Evolutionary conservation across 2,113 vertebrate species (phyloP).

Genomic region (Syrrhaptes paradoxus): DNA sequence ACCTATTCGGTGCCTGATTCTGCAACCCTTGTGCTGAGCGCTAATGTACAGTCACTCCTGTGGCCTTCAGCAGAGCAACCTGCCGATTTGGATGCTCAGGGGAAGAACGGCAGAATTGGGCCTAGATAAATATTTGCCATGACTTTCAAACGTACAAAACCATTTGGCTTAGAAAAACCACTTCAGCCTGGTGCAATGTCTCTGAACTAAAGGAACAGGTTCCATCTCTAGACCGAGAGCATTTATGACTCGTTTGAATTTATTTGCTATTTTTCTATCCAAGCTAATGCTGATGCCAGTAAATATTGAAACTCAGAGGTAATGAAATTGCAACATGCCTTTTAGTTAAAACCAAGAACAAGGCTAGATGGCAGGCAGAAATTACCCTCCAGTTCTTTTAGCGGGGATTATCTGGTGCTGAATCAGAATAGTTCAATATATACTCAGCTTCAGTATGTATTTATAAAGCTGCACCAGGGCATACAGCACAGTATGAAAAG

Average conservation of each 20-base stretch:
- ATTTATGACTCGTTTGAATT: conserved; percentile 43
- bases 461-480: conserved; percentile 39
- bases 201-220: conserved; percentile 23
- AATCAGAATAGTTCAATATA: conserved; percentile 17
- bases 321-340: conserved; percentile 43
- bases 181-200: conserved; percentile 6
- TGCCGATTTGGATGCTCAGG: background rate
- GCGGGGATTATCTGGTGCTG: background rate
- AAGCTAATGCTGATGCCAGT: conserved; percentile 50
- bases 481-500: background rate
- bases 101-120: background rate
- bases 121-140: conserved; percentile 21
- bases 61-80: background rate
- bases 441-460: background rate
- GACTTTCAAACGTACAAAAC: conserved; percentile 30
- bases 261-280: conserved; percentile 54
- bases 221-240: conserved; percentile 31
- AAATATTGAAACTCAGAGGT: conserved; percentile 54
- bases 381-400: conserved; percentile 5
- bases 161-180: conserved; percentile 35
- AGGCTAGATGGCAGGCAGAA: conserved; percentile 29
- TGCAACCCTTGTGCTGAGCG: background rate
- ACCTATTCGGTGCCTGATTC: background rate
- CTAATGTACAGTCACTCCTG: background rate
- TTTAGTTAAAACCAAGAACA: conserved; percentile 41